Conservation (phyloP, 1,140 invertebrate genomes). For the Octopus sinensis region DNA sequence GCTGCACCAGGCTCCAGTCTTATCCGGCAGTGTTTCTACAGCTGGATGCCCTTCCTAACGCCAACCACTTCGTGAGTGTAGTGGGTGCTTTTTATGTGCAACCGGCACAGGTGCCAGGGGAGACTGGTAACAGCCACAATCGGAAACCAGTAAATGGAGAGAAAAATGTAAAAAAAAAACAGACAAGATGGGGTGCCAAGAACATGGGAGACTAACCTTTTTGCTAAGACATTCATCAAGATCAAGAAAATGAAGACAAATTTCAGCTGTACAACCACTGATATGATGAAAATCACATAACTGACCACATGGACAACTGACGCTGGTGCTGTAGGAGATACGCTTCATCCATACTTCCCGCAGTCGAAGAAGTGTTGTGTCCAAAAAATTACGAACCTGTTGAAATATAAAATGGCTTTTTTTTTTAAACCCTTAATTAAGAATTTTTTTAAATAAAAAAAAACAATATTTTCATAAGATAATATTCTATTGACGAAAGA, state of each 20-base stretch:
- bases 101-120: no score
- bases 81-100: no score
- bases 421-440: no score
- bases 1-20: no score
- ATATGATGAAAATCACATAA: slow-evolving; percentile 50
- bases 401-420: slow-evolving; percentile 16
- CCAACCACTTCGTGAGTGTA: no score
- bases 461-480: no score
- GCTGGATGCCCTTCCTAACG: no score
- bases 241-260: slow-evolving; percentile 58
- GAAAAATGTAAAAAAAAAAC: neutral
- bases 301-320: slow-evolving; percentile 55
- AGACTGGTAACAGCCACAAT: no score
- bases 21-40: no score
- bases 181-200: neutral
- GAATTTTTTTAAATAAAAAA: no score
- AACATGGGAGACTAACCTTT: slow-evolving; percentile 47
- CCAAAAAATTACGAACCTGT: slow-evolving; percentile 58
- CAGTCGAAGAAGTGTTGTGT: slow-evolving; percentile 53
- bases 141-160: no score
- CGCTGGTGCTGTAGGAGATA: slow-evolving; percentile 50
- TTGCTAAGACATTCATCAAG: slow-evolving; percentile 59
- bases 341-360: slow-evolving; percentile 57
- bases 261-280: slow-evolving; percentile 43
- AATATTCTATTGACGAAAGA: no score